Percentiles rank a stretch among this genome's conserved stretches.
Conservation (phyloP, 2,888 invertebrate species). For the Drosophila imparisetae region DNA sequence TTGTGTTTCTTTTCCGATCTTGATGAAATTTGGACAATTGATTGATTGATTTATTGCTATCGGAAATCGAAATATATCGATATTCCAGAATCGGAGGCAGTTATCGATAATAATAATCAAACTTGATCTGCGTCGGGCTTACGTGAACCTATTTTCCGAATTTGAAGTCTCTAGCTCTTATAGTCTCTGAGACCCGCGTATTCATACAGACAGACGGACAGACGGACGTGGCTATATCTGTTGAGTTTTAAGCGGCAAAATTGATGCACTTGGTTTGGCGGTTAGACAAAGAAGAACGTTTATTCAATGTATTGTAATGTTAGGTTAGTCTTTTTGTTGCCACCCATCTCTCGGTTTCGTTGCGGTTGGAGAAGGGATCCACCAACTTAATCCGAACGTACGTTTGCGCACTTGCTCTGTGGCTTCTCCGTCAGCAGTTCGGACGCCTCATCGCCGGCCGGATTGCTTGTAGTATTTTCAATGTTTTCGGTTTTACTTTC, state of each 20-base stretch:
- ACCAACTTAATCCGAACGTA: conserved; percentile 86
- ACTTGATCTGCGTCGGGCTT: too few relatives aligned
- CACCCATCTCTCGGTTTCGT: conserved; percentile 16
- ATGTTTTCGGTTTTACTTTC: conserved; percentile 59
- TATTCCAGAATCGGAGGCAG: too few relatives aligned
- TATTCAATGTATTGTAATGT: conserved; percentile 23
- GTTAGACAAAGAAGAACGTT: too few relatives aligned
- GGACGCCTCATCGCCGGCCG: conserved; percentile 49
- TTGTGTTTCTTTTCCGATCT: too few relatives aligned
- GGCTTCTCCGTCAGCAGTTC: conserved; percentile 43
- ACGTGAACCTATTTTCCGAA: not conserved
- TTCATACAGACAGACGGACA: too few relatives aligned
- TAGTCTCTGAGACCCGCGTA: not conserved
- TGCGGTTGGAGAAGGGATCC: not conserved
- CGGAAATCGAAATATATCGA: too few relatives aligned
- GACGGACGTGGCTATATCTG: too few relatives aligned
- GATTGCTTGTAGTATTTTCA: conserved; percentile 32
- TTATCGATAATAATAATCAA: too few relatives aligned
- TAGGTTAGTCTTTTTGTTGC: conserved; percentile 66
- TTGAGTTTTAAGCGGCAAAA: conserved; percentile 11
- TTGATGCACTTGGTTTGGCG: conserved; percentile 61
- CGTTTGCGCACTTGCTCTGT: conserved; percentile 88
- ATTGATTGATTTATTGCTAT: too few relatives aligned
- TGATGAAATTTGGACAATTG: too few relatives aligned
- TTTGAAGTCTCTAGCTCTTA: not conserved